These are phyloP conservation scores for Condylostylus longicornis DNA, from an alignment of 1,140 invertebrate species.

Conservation along the genomic window DNA sequence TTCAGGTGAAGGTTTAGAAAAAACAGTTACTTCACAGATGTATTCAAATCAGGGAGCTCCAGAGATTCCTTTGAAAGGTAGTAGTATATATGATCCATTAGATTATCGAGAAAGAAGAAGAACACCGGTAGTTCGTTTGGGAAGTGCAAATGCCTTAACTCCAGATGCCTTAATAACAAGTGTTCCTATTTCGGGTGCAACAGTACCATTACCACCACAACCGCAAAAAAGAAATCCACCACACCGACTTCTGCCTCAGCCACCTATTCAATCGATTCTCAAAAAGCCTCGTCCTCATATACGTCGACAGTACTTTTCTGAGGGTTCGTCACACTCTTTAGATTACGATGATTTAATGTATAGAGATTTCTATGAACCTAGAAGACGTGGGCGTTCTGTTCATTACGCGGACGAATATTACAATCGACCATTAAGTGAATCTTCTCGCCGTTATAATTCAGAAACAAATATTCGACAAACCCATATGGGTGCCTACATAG, in stretches of 20 bases:
- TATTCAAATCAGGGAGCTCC: constrained; percentile 8
- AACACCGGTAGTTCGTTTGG: constrained; percentile 24
- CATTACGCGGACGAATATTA: constrained; percentile 20
- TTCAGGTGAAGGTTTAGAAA: constrained; percentile 20
- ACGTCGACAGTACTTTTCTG: constrained; percentile 21
- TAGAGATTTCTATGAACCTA: too few species aligned
- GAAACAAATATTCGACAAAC: constrained; percentile 29
- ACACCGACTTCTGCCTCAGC: too few species aligned
- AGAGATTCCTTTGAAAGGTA: constrained; percentile 23
- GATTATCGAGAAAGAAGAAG: constrained; percentile 29
- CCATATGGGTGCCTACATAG: constrained; percentile 28
- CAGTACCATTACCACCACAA: constrained; percentile 11
- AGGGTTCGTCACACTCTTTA: constrained; percentile 25
- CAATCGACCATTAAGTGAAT: constrained; percentile 5
- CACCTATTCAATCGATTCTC: constrained; percentile 22
- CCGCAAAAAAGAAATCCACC: too few species aligned
- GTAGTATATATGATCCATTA: too few species aligned
- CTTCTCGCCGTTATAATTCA: constrained; percentile 22
- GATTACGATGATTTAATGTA: constrained; percentile 30
- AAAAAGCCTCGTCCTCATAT: constrained; percentile 28
- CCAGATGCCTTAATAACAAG: constrained; percentile 25
- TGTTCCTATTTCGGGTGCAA: constrained; percentile 26
- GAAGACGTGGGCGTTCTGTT: constrained; percentile 24
- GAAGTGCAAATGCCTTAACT: constrained; percentile 24
- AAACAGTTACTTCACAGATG: constrained; percentile 14